Evolutionary conservation across 2,113 vertebrate genomes (phyloP).

Genomic region (Corydoras maculifer): DNA sequence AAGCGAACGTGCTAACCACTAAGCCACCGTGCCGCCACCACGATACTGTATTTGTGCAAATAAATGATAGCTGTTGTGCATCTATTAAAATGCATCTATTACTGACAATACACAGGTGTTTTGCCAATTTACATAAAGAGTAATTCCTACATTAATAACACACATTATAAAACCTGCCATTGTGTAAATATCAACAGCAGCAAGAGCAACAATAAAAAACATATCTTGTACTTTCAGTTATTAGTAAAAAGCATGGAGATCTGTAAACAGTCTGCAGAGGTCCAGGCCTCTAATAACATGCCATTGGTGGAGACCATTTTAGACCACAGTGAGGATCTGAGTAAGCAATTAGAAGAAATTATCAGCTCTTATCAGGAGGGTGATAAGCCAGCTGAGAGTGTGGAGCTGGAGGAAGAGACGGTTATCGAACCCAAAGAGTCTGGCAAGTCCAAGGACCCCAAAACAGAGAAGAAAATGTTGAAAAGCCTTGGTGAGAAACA

Average conservation of each 20-base stretch:
- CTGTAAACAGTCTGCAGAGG: conserved; percentile 32
- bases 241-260: conserved; percentile 70
- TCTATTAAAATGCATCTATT: too few species aligned
- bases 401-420: conserved; percentile 65
- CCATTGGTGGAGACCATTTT: conserved; percentile 30
- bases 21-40: too few species aligned
- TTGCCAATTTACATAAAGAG: too few species aligned
- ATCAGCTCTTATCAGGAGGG: conserved; percentile 80
- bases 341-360: conserved; percentile 87
- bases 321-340: conserved; percentile 79
- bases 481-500: conserved; percentile 66
- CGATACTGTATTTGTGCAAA: too few species aligned
- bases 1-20: too few species aligned
- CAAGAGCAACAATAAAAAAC: not conserved
- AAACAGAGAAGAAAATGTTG: conserved; percentile 88
- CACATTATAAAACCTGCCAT: not conserved
- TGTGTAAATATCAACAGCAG: not conserved
- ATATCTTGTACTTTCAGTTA: conserved; percentile 25
- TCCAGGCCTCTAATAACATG: conserved; percentile 25
- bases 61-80: too few species aligned
- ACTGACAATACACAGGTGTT: too few species aligned
- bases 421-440: conserved; percentile 61
- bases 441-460: conserved; percentile 76
- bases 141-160: too few species aligned
- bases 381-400: conserved; percentile 48